Evolutionary conservation across 2,113 vertebrate genomes (phyloP).

Genomic region (Spea multiplicata): DNA sequence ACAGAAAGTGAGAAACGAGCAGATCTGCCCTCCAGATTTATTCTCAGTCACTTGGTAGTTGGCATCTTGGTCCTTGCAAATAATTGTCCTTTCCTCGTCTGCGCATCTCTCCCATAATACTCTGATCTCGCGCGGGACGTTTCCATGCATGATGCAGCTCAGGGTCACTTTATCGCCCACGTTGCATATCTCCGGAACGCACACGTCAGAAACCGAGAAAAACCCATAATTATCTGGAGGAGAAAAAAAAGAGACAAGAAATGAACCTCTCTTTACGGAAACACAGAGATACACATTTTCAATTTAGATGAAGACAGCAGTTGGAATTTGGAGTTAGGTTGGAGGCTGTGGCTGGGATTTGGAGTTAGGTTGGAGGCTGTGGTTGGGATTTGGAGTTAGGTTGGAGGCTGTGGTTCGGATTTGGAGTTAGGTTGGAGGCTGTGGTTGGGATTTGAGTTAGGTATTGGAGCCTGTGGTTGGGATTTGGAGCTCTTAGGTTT

Average conservation of each 20-base stretch:
- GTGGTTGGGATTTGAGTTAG: too few relatives aligned
- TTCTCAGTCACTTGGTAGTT: conserved; percentile 35
- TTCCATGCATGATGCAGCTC: conserved; percentile 20
- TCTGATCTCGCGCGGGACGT: conserved; percentile 32
- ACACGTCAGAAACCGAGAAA: conserved; percentile 26
- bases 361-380: too few relatives aligned
- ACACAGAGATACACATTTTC: not conserved
- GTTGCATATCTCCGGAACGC: conserved; percentile 21
- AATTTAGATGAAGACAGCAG: not conserved
- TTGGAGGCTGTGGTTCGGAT: too few relatives aligned
- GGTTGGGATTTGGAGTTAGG: too few relatives aligned
- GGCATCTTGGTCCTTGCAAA: conserved; percentile 5
- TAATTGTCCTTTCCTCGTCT: conserved; percentile 11
- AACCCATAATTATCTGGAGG: conserved; percentile 39
- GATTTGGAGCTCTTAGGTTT: too few relatives aligned
- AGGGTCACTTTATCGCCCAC: conserved; percentile 34
- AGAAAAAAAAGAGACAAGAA: not conserved
- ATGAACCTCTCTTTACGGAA: not conserved
- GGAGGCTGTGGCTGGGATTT: too few relatives aligned
- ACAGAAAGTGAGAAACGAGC: conserved; percentile 29
- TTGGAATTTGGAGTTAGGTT: too few relatives aligned
- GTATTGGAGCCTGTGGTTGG: too few relatives aligned
- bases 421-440: too few relatives aligned
- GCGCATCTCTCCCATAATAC: conserved; percentile 22
- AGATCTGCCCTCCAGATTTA: conserved; percentile 24